Percentiles rank a stretch among this genome's conserved stretches.
Conservation (phyloP, 2,113 vertebrate species). For the Apistogramma diplotaenia region DNA sequence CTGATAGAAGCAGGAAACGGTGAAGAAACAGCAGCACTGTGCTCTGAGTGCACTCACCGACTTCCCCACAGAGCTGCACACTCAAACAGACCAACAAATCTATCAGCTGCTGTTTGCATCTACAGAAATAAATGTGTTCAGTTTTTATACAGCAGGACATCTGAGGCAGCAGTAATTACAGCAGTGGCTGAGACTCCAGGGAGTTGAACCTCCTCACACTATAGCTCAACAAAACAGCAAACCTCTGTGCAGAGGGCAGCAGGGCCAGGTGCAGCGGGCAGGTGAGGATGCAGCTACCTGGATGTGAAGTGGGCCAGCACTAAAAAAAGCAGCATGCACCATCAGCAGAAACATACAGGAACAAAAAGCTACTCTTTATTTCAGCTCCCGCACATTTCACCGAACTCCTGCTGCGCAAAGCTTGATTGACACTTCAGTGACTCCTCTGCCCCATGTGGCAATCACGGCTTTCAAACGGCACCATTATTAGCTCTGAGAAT, state of each 20-base stretch:
- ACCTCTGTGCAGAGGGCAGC: not conserved
- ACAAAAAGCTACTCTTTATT: not conserved
- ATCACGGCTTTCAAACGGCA: slow-evolving; percentile 11
- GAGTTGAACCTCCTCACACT: not conserved
- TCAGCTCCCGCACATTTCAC: not conserved
- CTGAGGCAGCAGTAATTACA: not conserved
- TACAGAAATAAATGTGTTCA: not conserved
- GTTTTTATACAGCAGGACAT: not conserved
- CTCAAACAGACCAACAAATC: not conserved
- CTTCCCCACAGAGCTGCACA: not conserved
- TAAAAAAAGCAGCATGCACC: slow-evolving; percentile 19
- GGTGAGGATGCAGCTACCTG: slow-evolving; percentile 16
- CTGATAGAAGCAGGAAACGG: not conserved
- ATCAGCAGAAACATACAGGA: slow-evolving; percentile 40
- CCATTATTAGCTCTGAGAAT: slow-evolving; percentile 44
- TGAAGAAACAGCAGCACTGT: not conserved
- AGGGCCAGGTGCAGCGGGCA: slow-evolving; percentile 38
- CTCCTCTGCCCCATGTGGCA: not conserved
- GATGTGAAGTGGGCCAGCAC: slow-evolving; percentile 36
- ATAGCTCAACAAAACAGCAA: not conserved
- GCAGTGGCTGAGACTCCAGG: not conserved
- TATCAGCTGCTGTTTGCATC: not conserved
- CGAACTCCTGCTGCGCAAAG: not conserved
- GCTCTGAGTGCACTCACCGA: not conserved
- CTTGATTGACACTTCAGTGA: slow-evolving; percentile 28